A percentile compares a stretch with the other conserved stretches of the same genome.
These are phyloP conservation scores for Plutella xylostella DNA, from an alignment of 2,888 invertebrate genomes.

Conservation along the genomic window DNA sequence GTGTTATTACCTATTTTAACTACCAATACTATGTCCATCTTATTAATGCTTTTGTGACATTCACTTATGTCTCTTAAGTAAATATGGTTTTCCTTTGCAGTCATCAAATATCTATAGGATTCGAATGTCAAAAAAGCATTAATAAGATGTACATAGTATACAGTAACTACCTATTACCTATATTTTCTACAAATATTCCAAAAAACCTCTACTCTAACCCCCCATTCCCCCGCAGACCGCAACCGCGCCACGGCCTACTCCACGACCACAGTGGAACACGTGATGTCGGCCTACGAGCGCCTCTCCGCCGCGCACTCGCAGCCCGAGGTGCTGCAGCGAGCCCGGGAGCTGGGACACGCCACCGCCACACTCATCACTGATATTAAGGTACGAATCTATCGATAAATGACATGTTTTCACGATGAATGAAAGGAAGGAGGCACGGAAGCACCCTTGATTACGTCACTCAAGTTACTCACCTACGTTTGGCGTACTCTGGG, in stretches of 20 bases:
- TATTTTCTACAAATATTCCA: background rate
- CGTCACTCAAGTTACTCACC: no score
- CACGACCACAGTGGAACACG: conserved; percentile 85
- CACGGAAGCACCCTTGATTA: no score
- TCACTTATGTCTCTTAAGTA: no score
- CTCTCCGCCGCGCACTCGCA: conserved; percentile 89
- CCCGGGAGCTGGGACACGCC: conserved; percentile 90
- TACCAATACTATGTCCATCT: no score
- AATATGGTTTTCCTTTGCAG: no score
- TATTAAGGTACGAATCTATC: conserved; percentile 75
- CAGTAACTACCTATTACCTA: background rate
- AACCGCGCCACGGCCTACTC: conserved; percentile 65
- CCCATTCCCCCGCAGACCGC: conserved; percentile 51
- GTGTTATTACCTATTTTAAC: no score
- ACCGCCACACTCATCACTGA: conserved; percentile 94
- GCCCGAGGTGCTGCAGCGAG: conserved; percentile 94
- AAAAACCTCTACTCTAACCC: no score
- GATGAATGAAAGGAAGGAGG: no score
- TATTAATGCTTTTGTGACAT: no score
- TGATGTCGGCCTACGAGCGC: conserved; percentile 89
- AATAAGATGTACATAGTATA: background rate
- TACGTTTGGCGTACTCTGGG: no score
- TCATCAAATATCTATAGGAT: no score
- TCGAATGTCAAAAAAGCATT: no score
- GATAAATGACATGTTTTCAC: background rate